A percentile compares a stretch with the other conserved stretches of the same genome.
phyloP scores from a whole-genome alignment of 2,113 vertebrate species.

The Aepyceros melampus region DNA sequence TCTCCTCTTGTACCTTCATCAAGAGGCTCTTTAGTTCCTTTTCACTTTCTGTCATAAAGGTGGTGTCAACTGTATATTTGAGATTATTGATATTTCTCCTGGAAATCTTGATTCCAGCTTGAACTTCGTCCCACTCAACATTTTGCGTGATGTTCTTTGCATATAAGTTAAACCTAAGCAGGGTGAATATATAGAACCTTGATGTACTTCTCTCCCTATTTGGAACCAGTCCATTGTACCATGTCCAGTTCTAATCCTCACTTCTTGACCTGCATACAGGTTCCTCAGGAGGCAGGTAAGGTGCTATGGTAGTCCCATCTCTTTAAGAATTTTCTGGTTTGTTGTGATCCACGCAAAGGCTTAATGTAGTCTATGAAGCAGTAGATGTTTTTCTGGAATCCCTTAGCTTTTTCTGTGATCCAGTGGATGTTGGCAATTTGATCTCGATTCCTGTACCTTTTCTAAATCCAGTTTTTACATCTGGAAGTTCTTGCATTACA shows the following conservation, averaged over 20 bases:
- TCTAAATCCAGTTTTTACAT: not conserved
- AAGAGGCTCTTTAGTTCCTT: not conserved
- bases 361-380: not conserved
- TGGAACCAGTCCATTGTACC: not conserved
- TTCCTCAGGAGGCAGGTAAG: not conserved
- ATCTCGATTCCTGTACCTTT: not conserved
- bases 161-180: not conserved
- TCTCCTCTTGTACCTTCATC: not conserved
- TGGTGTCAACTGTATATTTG: not conserved
- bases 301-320: not conserved
- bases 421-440: not conserved
- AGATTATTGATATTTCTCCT: not conserved
- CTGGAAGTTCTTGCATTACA: not conserved
- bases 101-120: not conserved
- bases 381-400: not conserved
- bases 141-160: not conserved
- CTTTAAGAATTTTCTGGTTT: not conserved
- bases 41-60: not conserved
- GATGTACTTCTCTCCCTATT: not conserved
- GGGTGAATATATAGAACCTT: not conserved
- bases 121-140: not conserved
- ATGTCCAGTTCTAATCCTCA: not conserved
- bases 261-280: not conserved
- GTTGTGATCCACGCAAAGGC: not conserved
- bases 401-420: not conserved